A percentile compares a stretch with the other conserved stretches of the same genome.
phyloP scores from a whole-genome alignment of 2,888 invertebrate species.

The Fabriciana adippe region DNA sequence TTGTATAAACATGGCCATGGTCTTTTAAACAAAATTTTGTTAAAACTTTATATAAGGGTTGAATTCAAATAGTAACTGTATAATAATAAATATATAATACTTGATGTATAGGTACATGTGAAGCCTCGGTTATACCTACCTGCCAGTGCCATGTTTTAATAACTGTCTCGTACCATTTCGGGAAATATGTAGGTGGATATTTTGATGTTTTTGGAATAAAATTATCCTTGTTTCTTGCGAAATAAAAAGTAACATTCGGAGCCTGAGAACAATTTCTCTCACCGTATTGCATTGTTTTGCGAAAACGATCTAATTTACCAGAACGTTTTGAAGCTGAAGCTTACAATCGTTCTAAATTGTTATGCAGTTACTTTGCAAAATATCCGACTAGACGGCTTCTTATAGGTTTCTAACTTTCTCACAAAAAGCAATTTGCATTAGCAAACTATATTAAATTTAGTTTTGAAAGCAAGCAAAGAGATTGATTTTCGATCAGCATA shows the following conservation, averaged over 20 bases:
- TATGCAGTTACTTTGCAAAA: constrained; percentile 13
- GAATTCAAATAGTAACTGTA: too few species aligned
- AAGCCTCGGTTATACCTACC: constrained; percentile 4
- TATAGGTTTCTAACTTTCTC: constrained; percentile 14
- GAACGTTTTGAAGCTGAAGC: constrained; percentile 9
- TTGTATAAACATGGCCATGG: neutral
- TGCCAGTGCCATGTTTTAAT: neutral
- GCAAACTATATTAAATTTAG: neutral
- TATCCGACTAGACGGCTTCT: neutral
- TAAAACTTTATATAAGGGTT: too few species aligned
- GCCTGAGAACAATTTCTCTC: constrained; percentile 22
- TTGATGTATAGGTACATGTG: neutral
- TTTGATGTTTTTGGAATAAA: constrained; percentile 8
- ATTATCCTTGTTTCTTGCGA: constrained; percentile 12
- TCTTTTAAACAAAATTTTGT: neutral
- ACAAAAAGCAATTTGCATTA: neutral
- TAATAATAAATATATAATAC: too few species aligned
- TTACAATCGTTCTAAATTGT: constrained; percentile 18
- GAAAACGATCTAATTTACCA: constrained; percentile 19
- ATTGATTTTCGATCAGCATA: too few species aligned
- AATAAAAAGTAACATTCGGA: neutral
- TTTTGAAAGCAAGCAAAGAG: neutral
- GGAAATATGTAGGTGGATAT: constrained; percentile 21
- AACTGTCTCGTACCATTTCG: constrained; percentile 18
- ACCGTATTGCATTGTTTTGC: constrained; percentile 8